A percentile compares a stretch with the other conserved stretches of the same genome.
These are phyloP conservation scores for Melieria picta DNA, from an alignment of 2,888 invertebrate species.

Conservation along the genomic window DNA sequence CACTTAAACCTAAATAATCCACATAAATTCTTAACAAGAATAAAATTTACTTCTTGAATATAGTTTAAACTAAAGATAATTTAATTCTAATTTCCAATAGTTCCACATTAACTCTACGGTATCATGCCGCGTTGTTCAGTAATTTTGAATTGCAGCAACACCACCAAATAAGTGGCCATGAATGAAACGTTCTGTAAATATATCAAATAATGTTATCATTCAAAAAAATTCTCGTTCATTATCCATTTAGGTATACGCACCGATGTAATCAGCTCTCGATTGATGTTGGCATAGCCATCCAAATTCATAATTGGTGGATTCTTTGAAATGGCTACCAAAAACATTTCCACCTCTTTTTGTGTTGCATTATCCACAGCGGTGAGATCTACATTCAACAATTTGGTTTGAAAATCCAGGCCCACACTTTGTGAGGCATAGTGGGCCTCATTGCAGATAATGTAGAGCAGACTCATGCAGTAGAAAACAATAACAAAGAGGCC, in stretches of 20 bases:
- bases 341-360: slow-evolving; percentile 78
- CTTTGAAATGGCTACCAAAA: slow-evolving; percentile 77
- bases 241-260: slow-evolving; percentile 59
- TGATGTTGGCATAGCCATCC: slow-evolving; percentile 78
- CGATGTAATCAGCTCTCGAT: slow-evolving; percentile 75
- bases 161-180: slow-evolving; percentile 78
- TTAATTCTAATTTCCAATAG: no score
- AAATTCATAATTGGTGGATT: slow-evolving; percentile 82
- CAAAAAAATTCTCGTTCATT: background rate
- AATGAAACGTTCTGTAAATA: slow-evolving; percentile 73
- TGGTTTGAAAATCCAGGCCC: slow-evolving; percentile 72
- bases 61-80: no score
- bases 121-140: slow-evolving; percentile 63
- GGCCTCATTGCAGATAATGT: slow-evolving; percentile 79
- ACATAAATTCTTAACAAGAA: no score
- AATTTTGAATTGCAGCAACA: slow-evolving; percentile 78
- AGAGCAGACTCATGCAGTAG: slow-evolving; percentile 77
- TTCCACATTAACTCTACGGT: no score
- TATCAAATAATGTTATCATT: background rate
- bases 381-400: slow-evolving; percentile 75
- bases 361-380: slow-evolving; percentile 74
- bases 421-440: slow-evolving; percentile 75
- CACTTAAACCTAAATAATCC: no score
- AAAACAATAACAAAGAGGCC: slow-evolving; percentile 77
- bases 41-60: no score